Base-by-base conservation (phyloP, 2,797 vertebrate genomes). In the Helicolenus hilgendorfi region DNA sequence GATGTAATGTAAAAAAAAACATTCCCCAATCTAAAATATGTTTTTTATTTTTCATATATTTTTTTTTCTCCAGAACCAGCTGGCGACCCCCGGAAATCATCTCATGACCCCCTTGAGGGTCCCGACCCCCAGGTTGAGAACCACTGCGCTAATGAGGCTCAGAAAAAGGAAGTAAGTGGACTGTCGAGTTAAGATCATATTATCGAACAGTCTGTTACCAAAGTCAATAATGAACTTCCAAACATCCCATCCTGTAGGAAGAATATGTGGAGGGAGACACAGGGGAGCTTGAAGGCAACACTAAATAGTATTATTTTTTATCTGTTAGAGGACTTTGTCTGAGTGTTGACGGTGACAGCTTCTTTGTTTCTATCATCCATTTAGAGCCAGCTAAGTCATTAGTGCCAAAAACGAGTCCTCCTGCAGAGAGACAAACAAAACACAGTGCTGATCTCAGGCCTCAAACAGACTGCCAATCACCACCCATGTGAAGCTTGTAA, bases 401-500 rank as follows among this genome's bases (percentile, higher is more conserved):
- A 90, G 83, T 62, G 77, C 35, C 62, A 67, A 77, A 92, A 86
- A 84, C 77, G 67, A 89, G 62, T 72, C 69, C 41, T 31, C 24
- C 35, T 49, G 73, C 72, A 69, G 20, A 31, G 26, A 72, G 49
- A 88, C 55, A 92, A 83, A 90, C 77, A 91, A 49, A 81, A 81
- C 63, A 74, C 64, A 10, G 38, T 2, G 27, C 72, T 77, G 81
- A 86, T 86, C 80, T 72, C 27, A 11, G 11, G 64, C 29, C 72
- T 84, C 55, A 84, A 58, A 75, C 81, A 67, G 74, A 55, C 62
- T 81, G 91, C 53, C 78, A 92, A 79, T 92, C 88, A 84, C 58
- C 67, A 71, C 27, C 7, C 11, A 4, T 26, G 71, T 70, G 68
- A 55, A 29, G 55, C 85, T 78, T 70, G 22, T 60, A 26, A 76